phyloP scores from a whole-genome alignment of 2,888 invertebrate genomes.

The Amphimallon solstitiale region DNA sequence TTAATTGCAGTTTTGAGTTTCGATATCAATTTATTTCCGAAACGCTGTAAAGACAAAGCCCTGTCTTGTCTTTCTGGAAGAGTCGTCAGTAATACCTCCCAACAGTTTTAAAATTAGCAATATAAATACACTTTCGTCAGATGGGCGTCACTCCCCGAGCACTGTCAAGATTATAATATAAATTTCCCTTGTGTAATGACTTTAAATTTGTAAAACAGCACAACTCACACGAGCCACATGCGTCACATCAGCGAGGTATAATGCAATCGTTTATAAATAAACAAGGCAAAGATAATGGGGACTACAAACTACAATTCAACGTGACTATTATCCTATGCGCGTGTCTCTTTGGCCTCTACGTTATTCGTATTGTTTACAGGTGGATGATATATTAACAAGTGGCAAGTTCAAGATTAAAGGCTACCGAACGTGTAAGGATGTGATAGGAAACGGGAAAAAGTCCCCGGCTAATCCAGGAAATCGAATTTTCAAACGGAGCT shows the following conservation, averaged over 20 bases:
- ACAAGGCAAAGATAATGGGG: conserved; percentile 16
- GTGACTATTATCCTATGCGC: background rate
- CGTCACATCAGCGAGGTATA: conserved; percentile 22
- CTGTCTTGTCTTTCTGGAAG: no score
- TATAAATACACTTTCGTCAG: background rate
- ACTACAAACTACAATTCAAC: background rate
- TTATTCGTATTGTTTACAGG: conserved; percentile 8
- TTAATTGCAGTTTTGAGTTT: no score
- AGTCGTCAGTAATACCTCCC: no score
- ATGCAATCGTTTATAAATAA: conserved; percentile 25
- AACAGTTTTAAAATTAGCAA: background rate
- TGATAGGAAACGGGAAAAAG: background rate
- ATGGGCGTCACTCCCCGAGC: background rate
- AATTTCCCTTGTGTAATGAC: conserved; percentile 17
- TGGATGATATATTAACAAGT: conserved; percentile 33
- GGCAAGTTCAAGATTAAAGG: no score
- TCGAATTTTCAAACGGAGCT: no score
- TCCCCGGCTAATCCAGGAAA: no score
- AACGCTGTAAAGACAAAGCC: no score
- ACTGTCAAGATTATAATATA: background rate
- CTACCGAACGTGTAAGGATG: conserved; percentile 17
- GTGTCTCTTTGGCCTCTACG: no score
- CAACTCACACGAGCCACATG: conserved; percentile 12
- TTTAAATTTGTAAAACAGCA: conserved; percentile 17
- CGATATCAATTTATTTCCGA: no score